Evolutionary conservation across 35 echinoderm and acorn worm genomes (phyloP).

Genomic region (Stichopus chloronotus): DNA sequence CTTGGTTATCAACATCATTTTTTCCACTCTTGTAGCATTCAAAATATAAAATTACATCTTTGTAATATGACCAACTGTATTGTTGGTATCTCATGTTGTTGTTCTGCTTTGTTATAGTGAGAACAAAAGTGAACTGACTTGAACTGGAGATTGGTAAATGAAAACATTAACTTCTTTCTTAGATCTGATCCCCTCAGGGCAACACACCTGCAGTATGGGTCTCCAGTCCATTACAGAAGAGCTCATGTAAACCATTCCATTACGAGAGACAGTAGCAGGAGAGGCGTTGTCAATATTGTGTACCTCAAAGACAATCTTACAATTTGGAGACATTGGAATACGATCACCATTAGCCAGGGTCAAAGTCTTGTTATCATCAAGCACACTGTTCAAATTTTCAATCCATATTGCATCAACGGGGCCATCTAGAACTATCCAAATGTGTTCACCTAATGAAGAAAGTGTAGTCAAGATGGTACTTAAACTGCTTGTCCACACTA

Average conservation of each 20-base stretch:
- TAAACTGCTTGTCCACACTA: not conserved
- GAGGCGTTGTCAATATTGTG: conserved; percentile 99
- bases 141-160: no score
- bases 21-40: no score
- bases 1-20: no score
- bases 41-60: no score
- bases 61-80: no score
- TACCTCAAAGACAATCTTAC: conserved; percentile 97
- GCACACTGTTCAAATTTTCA: conserved; percentile 97
- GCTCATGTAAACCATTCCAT: conserved; percentile 99
- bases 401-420: conserved; percentile 99
- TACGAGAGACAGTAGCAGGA: conserved; percentile 93
- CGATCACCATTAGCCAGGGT: conserved; percentile 96
- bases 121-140: no score
- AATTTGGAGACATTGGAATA: conserved; percentile 94
- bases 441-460: conserved; percentile 77
- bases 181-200: no score
- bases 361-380: conserved; percentile 96
- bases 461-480: not conserved
- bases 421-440: conserved; percentile 95
- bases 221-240: conserved; percentile 93
- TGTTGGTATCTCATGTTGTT: no score
- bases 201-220: conserved; percentile 71
- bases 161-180: no score
- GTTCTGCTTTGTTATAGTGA: no score